Base-by-base conservation (phyloP, 2,113 vertebrate species). In the Melanotaenia duboulayi region DNA sequence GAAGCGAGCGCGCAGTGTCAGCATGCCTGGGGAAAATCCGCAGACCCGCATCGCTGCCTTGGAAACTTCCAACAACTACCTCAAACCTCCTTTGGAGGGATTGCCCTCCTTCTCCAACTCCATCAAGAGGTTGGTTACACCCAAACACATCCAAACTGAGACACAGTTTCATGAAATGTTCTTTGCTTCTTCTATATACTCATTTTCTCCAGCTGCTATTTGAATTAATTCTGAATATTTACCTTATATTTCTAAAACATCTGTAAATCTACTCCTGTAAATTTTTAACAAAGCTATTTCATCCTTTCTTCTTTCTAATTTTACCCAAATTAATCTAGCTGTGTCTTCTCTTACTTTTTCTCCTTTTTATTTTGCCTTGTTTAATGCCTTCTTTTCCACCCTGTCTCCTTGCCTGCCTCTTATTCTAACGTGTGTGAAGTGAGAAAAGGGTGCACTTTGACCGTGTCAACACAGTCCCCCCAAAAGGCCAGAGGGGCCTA, bases 81-180 rank as follows among this genome's bases (percentile, higher is more conserved):
- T 96, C 79, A 93, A 96, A 77, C 93, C 94, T 0, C 92, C 78
- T 19, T 84, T 93, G 37, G 95, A 97, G 71, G 93, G 95, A 44
- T 92, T 95, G 86, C 94, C 94, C n/a, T 98, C 97, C 40, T 95
- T 98, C 90, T 96, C 96, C 7, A 95, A 97, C 90, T 96, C 96
- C 81, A 97, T 99, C 90, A 96, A 92, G 89, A 97, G 96, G 97
- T 99, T 83, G 83, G 65, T 77, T 20, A 49, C 65, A 68, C 59
- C 5, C 17, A 9, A 14, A 69, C 39, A 42, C 16, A 61, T 9
- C 70, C 0, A 17, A 12, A 24, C 32, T 12, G 14, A 40, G 11
- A n/a, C 14, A 8, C 4, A 10, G 13, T 48, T 23, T 17, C 11
- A 52, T 44, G 10, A 44, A 28, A 25, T 12, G 4, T n/a, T 55